Percentiles rank a stretch among this genome's conserved stretches.
Conservation (phyloP, 2,888 invertebrate genomes). For the Phyto melanocephala region DNA sequence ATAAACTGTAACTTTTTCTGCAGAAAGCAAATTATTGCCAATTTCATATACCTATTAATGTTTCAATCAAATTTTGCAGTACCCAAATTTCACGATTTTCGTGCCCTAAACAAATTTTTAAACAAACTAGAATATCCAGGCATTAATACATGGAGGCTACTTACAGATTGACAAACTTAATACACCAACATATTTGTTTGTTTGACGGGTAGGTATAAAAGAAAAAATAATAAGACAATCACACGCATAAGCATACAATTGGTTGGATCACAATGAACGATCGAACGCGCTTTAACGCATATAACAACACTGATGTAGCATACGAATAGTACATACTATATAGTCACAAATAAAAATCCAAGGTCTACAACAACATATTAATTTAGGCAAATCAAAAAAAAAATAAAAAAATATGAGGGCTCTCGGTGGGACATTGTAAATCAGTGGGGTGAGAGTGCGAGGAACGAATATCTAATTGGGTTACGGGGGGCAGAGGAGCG, state of each 20-base stretch:
- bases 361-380: constrained; percentile 43
- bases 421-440: constrained; percentile 36
- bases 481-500: constrained; percentile 54
- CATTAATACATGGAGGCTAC: no score
- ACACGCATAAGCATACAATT: constrained; percentile 19
- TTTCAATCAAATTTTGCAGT: no score
- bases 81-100: no score
- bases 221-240: not conserved
- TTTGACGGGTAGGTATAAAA: no score
- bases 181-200: no score
- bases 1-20: no score
- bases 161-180: no score
- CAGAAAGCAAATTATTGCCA: no score
- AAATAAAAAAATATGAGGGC: constrained; percentile 40
- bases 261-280: not conserved
- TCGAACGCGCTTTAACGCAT: constrained; percentile 41
- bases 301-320: not conserved
- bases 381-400: not conserved
- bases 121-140: no score
- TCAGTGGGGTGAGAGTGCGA: constrained; percentile 12
- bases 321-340: not conserved
- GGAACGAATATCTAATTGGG: constrained; percentile 37
- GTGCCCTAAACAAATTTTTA: no score
- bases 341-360: constrained; percentile 11
- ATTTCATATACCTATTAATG: no score